A percentile compares a stretch with the other conserved stretches of the same genome.
phyloP scores from a whole-genome alignment of 2,888 invertebrate genomes.

The Eugnorisma glareosa region DNA sequence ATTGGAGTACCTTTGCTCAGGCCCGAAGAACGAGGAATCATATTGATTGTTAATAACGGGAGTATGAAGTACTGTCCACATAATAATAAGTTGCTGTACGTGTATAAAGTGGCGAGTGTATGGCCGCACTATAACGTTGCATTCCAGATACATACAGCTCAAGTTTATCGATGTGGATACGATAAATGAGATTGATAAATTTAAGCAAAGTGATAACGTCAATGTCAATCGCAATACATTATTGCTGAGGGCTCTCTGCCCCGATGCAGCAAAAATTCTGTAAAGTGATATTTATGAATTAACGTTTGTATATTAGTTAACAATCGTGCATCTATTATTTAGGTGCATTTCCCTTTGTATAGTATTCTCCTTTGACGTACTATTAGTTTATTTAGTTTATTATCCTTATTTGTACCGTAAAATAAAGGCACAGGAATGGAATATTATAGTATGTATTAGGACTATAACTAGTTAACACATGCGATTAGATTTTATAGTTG shows the following conservation, averaged over 20 bases:
- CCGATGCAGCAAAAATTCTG: constrained; percentile 78
- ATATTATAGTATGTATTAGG: constrained; percentile 75
- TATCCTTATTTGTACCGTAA: constrained; percentile 71
- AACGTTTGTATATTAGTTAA: constrained; percentile 68
- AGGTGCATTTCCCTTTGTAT: constrained; percentile 73
- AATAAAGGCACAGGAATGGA: constrained; percentile 76
- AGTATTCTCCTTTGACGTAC: constrained; percentile 70
- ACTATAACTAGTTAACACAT: constrained; percentile 77
- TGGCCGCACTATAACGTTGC: constrained; percentile 42
- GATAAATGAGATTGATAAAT: constrained; percentile 64
- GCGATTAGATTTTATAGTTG: constrained; percentile 88
- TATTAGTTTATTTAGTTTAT: constrained; percentile 66
- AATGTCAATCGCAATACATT: constrained; percentile 68
- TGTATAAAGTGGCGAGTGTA: constrained; percentile 32
- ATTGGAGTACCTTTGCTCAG: constrained; percentile 61
- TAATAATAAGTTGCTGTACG: constrained; percentile 33
- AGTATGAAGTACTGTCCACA: constrained; percentile 49
- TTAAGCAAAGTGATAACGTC: constrained; percentile 68
- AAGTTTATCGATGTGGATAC: constrained; percentile 58
- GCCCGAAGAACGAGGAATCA: constrained; percentile 38
- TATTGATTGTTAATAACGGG: constrained; percentile 49
- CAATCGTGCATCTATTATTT: constrained; percentile 76
- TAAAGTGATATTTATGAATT: constrained; percentile 83
- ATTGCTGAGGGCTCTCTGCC: constrained; percentile 70
- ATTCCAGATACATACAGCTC: constrained; percentile 59